These are phyloP conservation scores for Hydroisotoma schaefferi DNA, from an alignment of 2,888 invertebrate species.

Conservation along the genomic window DNA sequence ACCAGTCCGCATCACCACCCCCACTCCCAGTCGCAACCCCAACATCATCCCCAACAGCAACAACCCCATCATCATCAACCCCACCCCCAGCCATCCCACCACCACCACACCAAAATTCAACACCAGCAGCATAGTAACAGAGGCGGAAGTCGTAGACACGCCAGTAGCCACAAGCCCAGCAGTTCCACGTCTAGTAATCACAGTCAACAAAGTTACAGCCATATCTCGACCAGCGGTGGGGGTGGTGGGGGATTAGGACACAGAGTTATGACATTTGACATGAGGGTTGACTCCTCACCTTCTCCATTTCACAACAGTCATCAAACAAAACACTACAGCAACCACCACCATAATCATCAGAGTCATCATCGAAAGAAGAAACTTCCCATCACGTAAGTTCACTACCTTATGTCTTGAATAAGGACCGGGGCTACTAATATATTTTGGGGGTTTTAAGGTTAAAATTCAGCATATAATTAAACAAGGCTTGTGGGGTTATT, in stretches of 20 bases:
- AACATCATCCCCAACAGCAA: too few species aligned
- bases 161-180: constrained; percentile 19
- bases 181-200: constrained; percentile 24
- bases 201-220: constrained; percentile 23
- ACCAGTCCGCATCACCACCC: too few species aligned
- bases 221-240: constrained; percentile 19
- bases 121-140: constrained; percentile 13
- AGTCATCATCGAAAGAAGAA: constrained; percentile 30
- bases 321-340: constrained; percentile 16
- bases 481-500: too few species aligned
- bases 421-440: too few species aligned
- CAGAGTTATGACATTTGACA: constrained; percentile 25
- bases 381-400: constrained; percentile 24
- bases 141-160: too few species aligned
- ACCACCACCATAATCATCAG: constrained; percentile 7
- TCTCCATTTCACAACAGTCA: constrained; percentile 18
- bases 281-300: too few species aligned
- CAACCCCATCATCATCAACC: too few species aligned
- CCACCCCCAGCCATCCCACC: too few species aligned
- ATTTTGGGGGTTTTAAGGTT: too few species aligned
- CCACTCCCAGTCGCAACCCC: background rate
- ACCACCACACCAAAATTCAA: constrained; percentile 18
- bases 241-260: constrained; percentile 22
- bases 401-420: background rate
- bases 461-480: too few species aligned